These are phyloP conservation scores for Drosophila eohydei DNA, from an alignment of 2,888 invertebrate genomes.

Conservation along the genomic window DNA sequence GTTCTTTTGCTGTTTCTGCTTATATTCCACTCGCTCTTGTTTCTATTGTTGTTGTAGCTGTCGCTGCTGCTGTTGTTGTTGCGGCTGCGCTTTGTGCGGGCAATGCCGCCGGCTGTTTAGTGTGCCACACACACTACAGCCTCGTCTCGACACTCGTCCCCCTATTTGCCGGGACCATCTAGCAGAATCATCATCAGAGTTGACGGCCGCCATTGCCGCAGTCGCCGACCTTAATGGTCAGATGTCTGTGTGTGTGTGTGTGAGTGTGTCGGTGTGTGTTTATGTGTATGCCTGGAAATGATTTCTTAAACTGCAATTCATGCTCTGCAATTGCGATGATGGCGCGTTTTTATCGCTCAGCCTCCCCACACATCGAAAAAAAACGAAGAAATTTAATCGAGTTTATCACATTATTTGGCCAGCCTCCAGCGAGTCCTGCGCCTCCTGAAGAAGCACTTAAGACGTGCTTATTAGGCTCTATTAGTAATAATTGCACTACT, in stretches of 20 bases:
- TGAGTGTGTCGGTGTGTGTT: conserved; percentile 14
- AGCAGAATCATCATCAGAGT: conserved; percentile 64
- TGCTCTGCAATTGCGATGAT: conserved; percentile 73
- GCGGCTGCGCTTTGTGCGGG: conserved; percentile 43
- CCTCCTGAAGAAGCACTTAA: conserved; percentile 56
- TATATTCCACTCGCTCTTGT: conserved; percentile 28
- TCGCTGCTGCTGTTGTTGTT: conserved; percentile 37
- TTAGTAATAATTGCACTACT: conserved; percentile 74
- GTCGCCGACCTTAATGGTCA: conserved; percentile 73
- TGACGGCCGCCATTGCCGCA: conserved; percentile 68
- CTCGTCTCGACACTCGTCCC: neutral
- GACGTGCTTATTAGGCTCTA: conserved; percentile 75
- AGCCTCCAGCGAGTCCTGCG: conserved; percentile 27
- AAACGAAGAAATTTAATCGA: conserved; percentile 66
- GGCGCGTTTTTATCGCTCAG: conserved; percentile 66
- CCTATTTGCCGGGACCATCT: conserved; percentile 13
- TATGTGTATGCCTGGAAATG: conserved; percentile 45
- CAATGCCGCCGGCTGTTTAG: conserved; percentile 45
- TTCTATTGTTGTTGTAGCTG: conserved; percentile 24
- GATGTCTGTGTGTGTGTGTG: conserved; percentile 36
- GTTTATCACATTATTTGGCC: conserved; percentile 69
- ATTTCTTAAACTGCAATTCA: conserved; percentile 77
- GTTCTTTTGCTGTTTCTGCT: conserved; percentile 56
- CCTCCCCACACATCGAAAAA: conserved; percentile 3
- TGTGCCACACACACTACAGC: conserved; percentile 33